Evolutionary conservation across 92 coral and sea anemone species (phyloP), one percentile per base, ranked within the genome.

Genomic region (Parazoanthus darwini): DNA sequence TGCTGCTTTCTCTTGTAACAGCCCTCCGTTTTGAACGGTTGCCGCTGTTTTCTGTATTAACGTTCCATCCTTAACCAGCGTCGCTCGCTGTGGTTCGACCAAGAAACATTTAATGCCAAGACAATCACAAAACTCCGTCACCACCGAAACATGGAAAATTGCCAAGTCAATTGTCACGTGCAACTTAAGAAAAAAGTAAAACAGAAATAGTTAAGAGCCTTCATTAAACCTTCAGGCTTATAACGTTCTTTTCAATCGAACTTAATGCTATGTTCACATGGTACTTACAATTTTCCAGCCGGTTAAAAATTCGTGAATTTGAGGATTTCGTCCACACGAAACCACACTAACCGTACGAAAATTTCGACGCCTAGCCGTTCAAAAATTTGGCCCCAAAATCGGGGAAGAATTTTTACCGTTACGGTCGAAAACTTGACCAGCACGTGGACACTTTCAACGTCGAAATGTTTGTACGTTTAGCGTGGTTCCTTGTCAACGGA

Each of bases 71-170:
- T 38, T 22, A 25, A 82, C 37, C 16, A 82, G 9, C 36, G 48
- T 22, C 29, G 86, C 86, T n/a, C 75, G 68, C 44, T 82, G 36
- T 16, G 86, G 86, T 8, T 0, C 38, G 22, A 82, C 86, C 10
- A 76, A 36, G 74, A 82, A 82, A 63, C 86, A 82, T 39, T 20
- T 82, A 11, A 82, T 38, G 1, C 54, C 74, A 65, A 82, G 86
- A 23, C 37, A 63, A 39, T 65, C 86, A 11, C 76, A 82, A 42
- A 82, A 65, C 11, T 82, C 50, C 25, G 86, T 63, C 29, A 82
- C 86, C 68, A 82, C 23, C 22, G 54, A 35, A 8, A 63, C 86
- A 26, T 82, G 56, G 58, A 65, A 82, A 16, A 82, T 9, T 33
- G 54, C 9, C 75, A 82, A 26, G 58, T 82, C 74, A 39, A 37